Percentiles rank a stretch among this genome's conserved stretches.
phyloP scores from a whole-genome alignment of 1,140 invertebrate species.

The Micrasema longulum region DNA sequence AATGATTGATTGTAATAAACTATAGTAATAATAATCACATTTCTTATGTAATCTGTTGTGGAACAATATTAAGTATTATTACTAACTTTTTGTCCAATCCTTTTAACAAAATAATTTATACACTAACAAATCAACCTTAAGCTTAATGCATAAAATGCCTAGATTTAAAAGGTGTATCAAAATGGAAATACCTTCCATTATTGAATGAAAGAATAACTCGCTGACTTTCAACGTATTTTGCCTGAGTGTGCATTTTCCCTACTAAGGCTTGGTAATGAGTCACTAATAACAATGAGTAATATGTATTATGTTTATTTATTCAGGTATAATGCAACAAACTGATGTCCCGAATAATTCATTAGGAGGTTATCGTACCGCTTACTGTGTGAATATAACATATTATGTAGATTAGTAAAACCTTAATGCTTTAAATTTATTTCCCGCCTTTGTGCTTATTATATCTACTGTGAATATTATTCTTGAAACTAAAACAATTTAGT shows the following conservation, averaged over 20 bases:
- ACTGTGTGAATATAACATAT: slow-evolving; percentile 6
- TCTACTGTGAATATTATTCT: slow-evolving; percentile 21
- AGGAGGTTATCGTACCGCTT: slow-evolving; percentile 37
- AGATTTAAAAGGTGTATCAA: neutral
- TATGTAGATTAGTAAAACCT: slow-evolving; percentile 10
- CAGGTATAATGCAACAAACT: slow-evolving; percentile 31
- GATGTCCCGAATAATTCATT: slow-evolving; percentile 44
- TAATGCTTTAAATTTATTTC: slow-evolving; percentile 12
- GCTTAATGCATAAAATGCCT: slow-evolving; percentile 19
- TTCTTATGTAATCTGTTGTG: no score
- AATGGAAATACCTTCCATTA: neutral
- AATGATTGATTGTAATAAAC: no score
- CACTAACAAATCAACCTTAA: neutral
- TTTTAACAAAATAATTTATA: no score
- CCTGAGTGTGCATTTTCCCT: slow-evolving; percentile 48
- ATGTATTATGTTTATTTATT: neutral
- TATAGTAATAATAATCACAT: no score
- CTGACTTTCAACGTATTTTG: slow-evolving; percentile 39
- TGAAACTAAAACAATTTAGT: slow-evolving; percentile 13
- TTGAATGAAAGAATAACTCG: neutral
- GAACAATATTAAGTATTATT: no score
- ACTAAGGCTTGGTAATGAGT: slow-evolving; percentile 32
- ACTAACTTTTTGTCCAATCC: no score
- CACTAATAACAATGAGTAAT: slow-evolving; percentile 24
- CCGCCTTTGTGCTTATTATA: slow-evolving; percentile 27